Percentiles rank a stretch among this genome's conserved stretches.
phyloP scores from a whole-genome alignment of 2,888 invertebrate species.

The Toxonevra muliebris region DNA sequence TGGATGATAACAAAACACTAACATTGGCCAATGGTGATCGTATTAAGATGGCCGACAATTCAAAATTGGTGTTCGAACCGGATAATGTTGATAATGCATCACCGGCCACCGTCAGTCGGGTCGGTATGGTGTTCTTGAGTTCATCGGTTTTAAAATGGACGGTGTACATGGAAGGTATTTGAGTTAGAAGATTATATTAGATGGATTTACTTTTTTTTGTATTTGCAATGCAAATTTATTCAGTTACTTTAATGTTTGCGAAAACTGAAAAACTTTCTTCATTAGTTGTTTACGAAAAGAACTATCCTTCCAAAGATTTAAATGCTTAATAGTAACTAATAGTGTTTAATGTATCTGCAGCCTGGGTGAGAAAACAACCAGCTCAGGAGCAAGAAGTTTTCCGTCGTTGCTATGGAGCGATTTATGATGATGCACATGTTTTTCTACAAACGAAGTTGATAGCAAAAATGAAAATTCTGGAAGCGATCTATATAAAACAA shows the following conservation, averaged over 20 bases:
- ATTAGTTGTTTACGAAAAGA: too few relatives aligned
- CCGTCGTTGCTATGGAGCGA: slow-evolving; percentile 72
- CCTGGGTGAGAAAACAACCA: slow-evolving; percentile 76
- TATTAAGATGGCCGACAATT: slow-evolving; percentile 88
- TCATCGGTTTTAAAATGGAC: slow-evolving; percentile 85
- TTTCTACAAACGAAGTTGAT: slow-evolving; percentile 75
- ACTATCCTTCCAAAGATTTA: too few relatives aligned
- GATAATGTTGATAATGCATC: slow-evolving; percentile 93
- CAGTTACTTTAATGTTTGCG: too few relatives aligned
- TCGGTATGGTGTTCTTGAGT: slow-evolving; percentile 92
- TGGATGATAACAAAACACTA: slow-evolving; percentile 90
- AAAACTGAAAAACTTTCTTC: too few relatives aligned
- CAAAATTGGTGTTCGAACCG: slow-evolving; percentile 88
- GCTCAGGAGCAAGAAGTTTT: slow-evolving; percentile 75
- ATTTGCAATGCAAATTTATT: too few relatives aligned
- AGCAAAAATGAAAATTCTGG: slow-evolving; percentile 83
- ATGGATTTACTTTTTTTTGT: too few relatives aligned
- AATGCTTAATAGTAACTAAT: too few relatives aligned
- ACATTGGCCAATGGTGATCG: slow-evolving; percentile 91
- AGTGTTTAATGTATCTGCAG: slow-evolving; percentile 57
- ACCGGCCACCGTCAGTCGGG: slow-evolving; percentile 88
- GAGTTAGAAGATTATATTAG: too few relatives aligned
- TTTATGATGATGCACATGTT: slow-evolving; percentile 78
- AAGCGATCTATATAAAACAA: slow-evolving; percentile 85
- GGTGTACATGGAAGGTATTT: slow-evolving; percentile 76